phyloP scores from a whole-genome alignment of 1,140 invertebrate species.

The Ips typographus region DNA sequence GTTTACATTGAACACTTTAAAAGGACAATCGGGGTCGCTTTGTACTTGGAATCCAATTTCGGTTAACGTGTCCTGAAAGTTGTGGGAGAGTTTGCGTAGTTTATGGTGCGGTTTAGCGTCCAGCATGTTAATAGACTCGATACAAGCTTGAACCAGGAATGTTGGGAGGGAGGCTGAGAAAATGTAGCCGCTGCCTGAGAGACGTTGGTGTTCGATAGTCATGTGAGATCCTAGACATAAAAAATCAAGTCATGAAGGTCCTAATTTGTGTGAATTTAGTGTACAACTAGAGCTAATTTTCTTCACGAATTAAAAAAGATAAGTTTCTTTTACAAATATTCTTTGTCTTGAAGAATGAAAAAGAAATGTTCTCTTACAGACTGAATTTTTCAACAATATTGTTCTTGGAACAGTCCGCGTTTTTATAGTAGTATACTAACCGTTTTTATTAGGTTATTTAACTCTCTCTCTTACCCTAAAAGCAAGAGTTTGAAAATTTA shows the following conservation, averaged over 20 bases:
- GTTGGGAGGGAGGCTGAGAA: slow-evolving; percentile 48
- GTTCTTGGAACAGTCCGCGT: too few species aligned
- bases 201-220: slow-evolving; percentile 48
- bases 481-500: too few species aligned
- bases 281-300: not conserved
- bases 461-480: too few species aligned
- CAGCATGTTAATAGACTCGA: slow-evolving; percentile 40
- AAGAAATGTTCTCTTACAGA: too few species aligned
- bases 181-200: slow-evolving; percentile 46
- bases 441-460: too few species aligned
- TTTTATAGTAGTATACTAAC: too few species aligned
- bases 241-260: not conserved
- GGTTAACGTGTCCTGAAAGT: slow-evolving; percentile 37
- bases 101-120: slow-evolving; percentile 38
- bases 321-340: not conserved
- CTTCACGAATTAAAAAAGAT: not conserved
- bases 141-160: slow-evolving; percentile 44
- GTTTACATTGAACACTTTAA: slow-evolving; percentile 42
- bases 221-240: slow-evolving; percentile 33
- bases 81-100: slow-evolving; percentile 28
- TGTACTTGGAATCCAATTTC: slow-evolving; percentile 36
- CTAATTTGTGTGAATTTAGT: not conserved
- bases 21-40: slow-evolving; percentile 41
- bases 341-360: too few species aligned
- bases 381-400: too few species aligned